phyloP scores from a whole-genome alignment of 53 echinoderm and acorn worm genomes.

The Paracentrotus lividus region DNA sequence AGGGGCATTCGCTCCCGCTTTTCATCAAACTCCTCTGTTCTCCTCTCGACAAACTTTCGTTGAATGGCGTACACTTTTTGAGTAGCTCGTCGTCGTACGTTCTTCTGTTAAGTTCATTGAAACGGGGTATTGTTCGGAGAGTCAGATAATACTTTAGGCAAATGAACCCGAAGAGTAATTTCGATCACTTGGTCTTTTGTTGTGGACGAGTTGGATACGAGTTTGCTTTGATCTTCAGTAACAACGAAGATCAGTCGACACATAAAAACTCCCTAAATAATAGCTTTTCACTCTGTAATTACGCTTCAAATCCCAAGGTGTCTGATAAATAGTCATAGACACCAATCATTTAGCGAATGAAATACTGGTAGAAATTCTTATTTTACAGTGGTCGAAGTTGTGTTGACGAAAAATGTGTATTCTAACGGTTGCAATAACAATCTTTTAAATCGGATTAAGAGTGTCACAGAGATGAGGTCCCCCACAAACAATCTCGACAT shows the following conservation, averaged over 20 bases:
- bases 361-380: neutral
- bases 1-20: neutral
- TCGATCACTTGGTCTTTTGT: neutral
- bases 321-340: neutral
- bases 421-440: neutral
- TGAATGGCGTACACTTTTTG: constrained; percentile 24
- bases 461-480: neutral
- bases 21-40: neutral
- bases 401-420: neutral
- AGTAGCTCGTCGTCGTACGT: constrained; percentile 21
- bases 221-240: neutral
- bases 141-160: neutral
- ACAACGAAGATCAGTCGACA: neutral
- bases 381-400: neutral
- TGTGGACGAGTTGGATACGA: neutral
- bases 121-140: neutral
- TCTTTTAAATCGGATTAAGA: neutral
- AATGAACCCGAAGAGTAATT: neutral
- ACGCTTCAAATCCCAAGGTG: too few species aligned
- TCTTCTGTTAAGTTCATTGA: constrained; percentile 20
- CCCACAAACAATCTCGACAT: neutral
- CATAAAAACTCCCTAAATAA: neutral
- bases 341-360: neutral
- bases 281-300: too few species aligned
- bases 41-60: constrained; percentile 31